A percentile compares a stretch with the other conserved stretches of the same genome.
These are phyloP conservation scores for Aphelinus certus DNA, from an alignment of 1,140 invertebrate species.

Conservation along the genomic window DNA sequence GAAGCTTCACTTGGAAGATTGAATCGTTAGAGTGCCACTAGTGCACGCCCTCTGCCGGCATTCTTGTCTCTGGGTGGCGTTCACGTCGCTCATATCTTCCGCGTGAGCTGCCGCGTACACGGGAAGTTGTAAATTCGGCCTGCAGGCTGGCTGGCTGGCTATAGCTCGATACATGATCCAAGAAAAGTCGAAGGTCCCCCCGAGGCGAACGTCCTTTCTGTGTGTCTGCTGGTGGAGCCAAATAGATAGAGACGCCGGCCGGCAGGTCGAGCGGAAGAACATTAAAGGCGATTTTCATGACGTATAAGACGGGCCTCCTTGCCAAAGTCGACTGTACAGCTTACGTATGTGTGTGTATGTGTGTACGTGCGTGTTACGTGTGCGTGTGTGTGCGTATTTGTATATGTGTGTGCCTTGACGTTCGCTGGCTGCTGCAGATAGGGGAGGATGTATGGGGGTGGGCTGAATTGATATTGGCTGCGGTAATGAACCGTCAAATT, in stretches of 20 bases:
- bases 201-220: constrained; percentile 10
- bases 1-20: not conserved
- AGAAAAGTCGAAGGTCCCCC: constrained; percentile 37
- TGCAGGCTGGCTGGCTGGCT: not conserved
- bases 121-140: constrained; percentile 36
- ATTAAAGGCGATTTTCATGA: constrained; percentile 39
- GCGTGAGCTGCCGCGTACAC: not conserved
- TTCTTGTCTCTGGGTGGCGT: not conserved
- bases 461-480: no score
- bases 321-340: not conserved
- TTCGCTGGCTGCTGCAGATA: no score
- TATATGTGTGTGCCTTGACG: no score
- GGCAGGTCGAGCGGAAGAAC: constrained; percentile 36
- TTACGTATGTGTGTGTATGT: no score
- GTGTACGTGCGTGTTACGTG: no score
- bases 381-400: no score
- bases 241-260: constrained; percentile 9
- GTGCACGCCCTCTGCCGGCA: not conserved
- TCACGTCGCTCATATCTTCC: constrained; percentile 25
- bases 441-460: no score
- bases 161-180: constrained; percentile 29
- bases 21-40: constrained; percentile 1
- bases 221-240: constrained; percentile 10
- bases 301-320: constrained; percentile 17
- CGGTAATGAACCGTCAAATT: no score